Evolutionary conservation across 2,888 invertebrate genomes (phyloP), one percentile per base, ranked within the genome.

Genomic region (Hedychridium roseum): DNA sequence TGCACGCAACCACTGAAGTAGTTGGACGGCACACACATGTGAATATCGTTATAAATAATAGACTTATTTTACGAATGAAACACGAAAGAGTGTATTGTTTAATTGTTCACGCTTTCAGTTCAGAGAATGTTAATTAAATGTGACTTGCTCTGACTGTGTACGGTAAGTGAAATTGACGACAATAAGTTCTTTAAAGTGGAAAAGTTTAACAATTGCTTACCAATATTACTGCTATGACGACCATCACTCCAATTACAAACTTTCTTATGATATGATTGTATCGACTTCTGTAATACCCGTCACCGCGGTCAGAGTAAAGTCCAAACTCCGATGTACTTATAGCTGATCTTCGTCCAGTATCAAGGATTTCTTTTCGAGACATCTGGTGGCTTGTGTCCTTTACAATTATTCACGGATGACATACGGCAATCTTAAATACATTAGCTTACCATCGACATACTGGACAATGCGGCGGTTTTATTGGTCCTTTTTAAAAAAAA

Each of bases 261-360:
- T 78, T 78, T 31, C 67, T 64, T 5, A 72, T 59, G 1, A 74
- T 52, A 15, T 64, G 61, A 34, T 71, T 63, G 70, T 74, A 70
- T 20, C 64, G 70, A 59, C 50, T 74, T 11, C 62, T 70, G 47
- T 56, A 66, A 48, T 76, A 74, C 37, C 63, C 66, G 56, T 76
- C 75, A 28, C 60, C 60, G 20, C 74, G 71, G 66, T 79, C 78
- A 16, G 76, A 76, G 44, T 79, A 79, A 20, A 79, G 66, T 43
- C 78, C 78, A 53, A 79, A 73, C 57, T 79, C 77, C 18, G 78
- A 79, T 27, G 74, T 75, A 57, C 74, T 79, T 47, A 76, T 75
- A 30, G 71, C 74, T 16, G 75, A 75, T 64, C 78, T 71, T 52
- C 78, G 64, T 50, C 66, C 68, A 28, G 70, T 69, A 43, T 71